A percentile compares a stretch with the other conserved stretches of the same genome.
These are phyloP conservation scores for Parauchenoglanis ngamensis DNA, from an alignment of 2,797 vertebrate genomes.

Conservation along the genomic window DNA sequence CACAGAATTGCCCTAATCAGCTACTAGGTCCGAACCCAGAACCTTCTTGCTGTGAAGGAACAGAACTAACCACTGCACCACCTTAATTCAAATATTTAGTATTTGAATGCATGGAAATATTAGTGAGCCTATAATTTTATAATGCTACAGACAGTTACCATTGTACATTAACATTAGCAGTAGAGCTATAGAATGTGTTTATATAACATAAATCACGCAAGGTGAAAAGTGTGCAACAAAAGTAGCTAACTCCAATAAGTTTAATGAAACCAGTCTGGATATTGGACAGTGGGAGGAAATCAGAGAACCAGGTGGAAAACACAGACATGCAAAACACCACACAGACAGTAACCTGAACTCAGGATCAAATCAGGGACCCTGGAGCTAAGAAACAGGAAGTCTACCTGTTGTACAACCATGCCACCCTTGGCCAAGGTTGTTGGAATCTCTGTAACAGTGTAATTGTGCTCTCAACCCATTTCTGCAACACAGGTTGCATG, in stretches of 20 bases:
- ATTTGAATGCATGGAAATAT: not conserved
- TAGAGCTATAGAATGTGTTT: not conserved
- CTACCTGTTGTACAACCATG: not conserved
- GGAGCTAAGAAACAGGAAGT: not conserved
- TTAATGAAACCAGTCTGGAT: not conserved
- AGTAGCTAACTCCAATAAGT: not conserved
- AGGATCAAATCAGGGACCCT: not conserved
- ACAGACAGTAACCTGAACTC: not conserved
- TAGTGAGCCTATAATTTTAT: conserved; percentile 8
- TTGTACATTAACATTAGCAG: not conserved
- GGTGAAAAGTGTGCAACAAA: not conserved
- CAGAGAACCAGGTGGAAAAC: not conserved
- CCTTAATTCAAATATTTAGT: not conserved
- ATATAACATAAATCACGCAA: not conserved
- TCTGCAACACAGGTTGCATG: not conserved
- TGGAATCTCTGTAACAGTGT: not conserved
- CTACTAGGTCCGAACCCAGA: too few relatives aligned
- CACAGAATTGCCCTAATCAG: too few relatives aligned
- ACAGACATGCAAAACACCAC: not conserved
- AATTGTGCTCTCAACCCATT: not conserved
- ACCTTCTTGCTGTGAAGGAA: too few relatives aligned
- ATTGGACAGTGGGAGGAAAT: not conserved
- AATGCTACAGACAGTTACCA: not conserved
- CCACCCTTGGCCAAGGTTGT: not conserved
- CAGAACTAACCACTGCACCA: too few relatives aligned